Conservation (phyloP, 2,797 vertebrate species). For the Centroberyx gerrardi region DNA sequence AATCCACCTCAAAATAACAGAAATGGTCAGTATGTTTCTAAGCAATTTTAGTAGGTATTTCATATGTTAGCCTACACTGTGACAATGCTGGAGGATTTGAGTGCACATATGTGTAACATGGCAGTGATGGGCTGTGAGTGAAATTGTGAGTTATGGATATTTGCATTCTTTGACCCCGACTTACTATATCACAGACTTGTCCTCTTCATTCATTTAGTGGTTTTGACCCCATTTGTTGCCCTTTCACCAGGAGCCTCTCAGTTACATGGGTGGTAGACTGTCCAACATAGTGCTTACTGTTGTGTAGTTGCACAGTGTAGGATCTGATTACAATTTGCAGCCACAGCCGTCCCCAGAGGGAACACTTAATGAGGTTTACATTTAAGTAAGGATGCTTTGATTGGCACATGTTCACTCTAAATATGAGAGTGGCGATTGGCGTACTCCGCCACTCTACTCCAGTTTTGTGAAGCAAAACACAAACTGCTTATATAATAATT, state of each 20-base stretch:
- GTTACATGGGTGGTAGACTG: conserved; percentile 5
- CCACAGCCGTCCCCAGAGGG: conserved; percentile 14
- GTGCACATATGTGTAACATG: background rate
- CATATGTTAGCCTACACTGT: background rate
- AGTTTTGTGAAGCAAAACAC: conserved; percentile 17
- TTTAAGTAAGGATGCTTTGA: conserved; percentile 39
- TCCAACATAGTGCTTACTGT: conserved; percentile 12
- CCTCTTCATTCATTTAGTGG: background rate
- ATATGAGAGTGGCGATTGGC: background rate
- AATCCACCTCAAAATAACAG: background rate
- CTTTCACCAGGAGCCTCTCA: background rate
- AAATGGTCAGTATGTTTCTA: background rate
- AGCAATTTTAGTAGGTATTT: background rate
- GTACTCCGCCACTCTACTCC: background rate
- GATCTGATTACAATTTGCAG: conserved; percentile 44
- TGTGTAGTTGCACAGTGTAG: conserved; percentile 8
- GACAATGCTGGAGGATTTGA: background rate
- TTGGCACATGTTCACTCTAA: conserved; percentile 15
- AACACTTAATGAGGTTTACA: conserved; percentile 32
- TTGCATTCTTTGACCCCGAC: background rate
- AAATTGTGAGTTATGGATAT: background rate
- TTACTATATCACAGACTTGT: background rate
- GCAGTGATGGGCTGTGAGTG: background rate
- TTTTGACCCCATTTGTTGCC: background rate
- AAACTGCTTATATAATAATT: background rate